These are phyloP conservation scores for Spizaetus ornatus DNA, from an alignment of 2,113 vertebrate genomes.

Conservation along the genomic window DNA sequence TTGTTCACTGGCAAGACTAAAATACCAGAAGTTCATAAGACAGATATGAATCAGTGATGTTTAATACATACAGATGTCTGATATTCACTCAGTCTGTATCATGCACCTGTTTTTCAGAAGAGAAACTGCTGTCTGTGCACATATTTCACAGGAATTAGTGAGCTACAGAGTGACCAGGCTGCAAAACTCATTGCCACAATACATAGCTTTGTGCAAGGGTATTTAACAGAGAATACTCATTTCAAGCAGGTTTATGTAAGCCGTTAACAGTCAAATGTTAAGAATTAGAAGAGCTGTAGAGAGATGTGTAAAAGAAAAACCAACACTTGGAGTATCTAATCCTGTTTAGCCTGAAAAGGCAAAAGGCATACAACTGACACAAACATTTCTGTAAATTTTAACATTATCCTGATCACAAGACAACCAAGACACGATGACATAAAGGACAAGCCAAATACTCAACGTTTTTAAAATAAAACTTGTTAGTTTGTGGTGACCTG, in stretches of 20 bases:
- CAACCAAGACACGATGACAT: neutral
- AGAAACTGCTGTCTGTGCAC: conserved; percentile 7
- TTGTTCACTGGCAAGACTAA: neutral
- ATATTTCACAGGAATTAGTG: conserved; percentile 6
- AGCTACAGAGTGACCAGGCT: neutral
- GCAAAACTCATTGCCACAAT: neutral
- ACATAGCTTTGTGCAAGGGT: neutral
- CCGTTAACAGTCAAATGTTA: neutral
- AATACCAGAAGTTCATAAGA: neutral
- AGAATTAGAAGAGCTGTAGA: neutral
- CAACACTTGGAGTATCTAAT: neutral
- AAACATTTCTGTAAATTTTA: neutral
- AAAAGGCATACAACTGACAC: neutral
- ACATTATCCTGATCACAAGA: neutral
- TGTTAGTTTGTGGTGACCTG: neutral
- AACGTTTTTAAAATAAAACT: neutral
- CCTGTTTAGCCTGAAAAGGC: neutral
- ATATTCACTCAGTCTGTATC: neutral
- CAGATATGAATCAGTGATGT: neutral
- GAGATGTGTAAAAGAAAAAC: neutral
- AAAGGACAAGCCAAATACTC: neutral
- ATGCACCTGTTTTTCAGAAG: neutral
- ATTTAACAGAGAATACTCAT: neutral
- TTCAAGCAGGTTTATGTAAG: neutral
- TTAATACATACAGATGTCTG: neutral